Base-by-base conservation (phyloP, 1,140 invertebrate species). In the Bilobella aurantiaca region DNA sequence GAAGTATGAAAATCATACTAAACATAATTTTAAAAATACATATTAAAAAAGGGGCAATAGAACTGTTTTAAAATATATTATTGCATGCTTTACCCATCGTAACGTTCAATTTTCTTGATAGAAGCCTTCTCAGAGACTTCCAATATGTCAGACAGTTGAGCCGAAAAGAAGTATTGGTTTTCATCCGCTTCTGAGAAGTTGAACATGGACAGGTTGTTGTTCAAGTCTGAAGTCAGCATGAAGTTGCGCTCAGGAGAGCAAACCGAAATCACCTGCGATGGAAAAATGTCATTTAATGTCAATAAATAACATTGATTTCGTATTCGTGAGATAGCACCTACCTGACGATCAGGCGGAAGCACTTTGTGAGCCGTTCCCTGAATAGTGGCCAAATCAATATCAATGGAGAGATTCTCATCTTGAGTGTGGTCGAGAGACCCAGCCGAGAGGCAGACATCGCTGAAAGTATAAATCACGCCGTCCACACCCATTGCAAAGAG, bases 1-100 rank as follows among this genome's bases (percentile, higher is more conserved):
- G 30, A 8, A 73, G 64, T 32, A 65, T 27, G 58, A 73, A 73
- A 3, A 72, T 12, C n/a, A 67, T 1, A n/a, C 71, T 70, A 37
- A 27, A 63, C 31, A 29, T 31, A 32, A 37, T 42, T 34, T 18
- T 18, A 53, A 23, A 23, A 53, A 18, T 53, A 18, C 25, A 23
- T 53, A 18, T 8, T 53, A 28, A n/a, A n/a, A n/a, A n/a, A n/a
- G n/a, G n/a, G n/a, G n/a, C n/a, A n/a, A n/a, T n/a, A n/a, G n/a
- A n/a, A n/a, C n/a, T n/a, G n/a, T n/a, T n/a, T n/a, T n/a, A n/a
- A n/a, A n/a, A n/a, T n/a, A n/a, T n/a, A 27, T 57, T 29, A n/a
- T 8, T 32, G 3, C 30, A 59, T 37, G n/a, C 8, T n/a, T 27
- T 65, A 68, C 67, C 67, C 67, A 58, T 69, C 64, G 58, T 30